A percentile compares a stretch with the other conserved stretches of the same genome.
phyloP scores from a whole-genome alignment of 1,140 invertebrate species.

The Papilio helenus region DNA sequence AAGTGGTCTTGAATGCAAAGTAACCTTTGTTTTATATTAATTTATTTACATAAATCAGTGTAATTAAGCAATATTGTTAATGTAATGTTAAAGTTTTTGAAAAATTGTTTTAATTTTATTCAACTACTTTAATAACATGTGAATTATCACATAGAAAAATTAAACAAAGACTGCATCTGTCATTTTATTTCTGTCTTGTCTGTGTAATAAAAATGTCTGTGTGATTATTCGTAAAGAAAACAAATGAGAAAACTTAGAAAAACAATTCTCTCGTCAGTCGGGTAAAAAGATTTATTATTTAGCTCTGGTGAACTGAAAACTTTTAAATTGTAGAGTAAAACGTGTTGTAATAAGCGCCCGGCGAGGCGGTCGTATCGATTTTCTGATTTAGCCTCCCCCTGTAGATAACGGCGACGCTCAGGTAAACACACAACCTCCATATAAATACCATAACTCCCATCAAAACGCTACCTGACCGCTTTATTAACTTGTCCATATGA shows the following conservation, averaged over 20 bases:
- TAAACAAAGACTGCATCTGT: too few species aligned
- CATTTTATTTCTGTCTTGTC: background rate
- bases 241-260: background rate
- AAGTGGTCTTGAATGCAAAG: too few species aligned
- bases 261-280: background rate
- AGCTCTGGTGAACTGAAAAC: constrained; percentile 47
- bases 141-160: too few species aligned
- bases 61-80: too few species aligned
- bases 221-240: background rate
- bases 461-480: constrained; percentile 37
- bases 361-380: constrained; percentile 69
- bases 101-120: too few species aligned
- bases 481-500: constrained; percentile 15
- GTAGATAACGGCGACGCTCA: constrained; percentile 72
- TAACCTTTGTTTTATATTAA: too few species aligned
- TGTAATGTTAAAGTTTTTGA: too few species aligned
- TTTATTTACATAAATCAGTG: too few species aligned
- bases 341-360: constrained; percentile 56
- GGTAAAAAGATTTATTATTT: constrained; percentile 6
- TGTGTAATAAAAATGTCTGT: background rate
- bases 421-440: constrained; percentile 47
- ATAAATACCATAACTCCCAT: constrained; percentile 35
- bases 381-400: constrained; percentile 77
- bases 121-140: too few species aligned
- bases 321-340: constrained; percentile 58